Conservation (phyloP, 2,797 vertebrate genomes). For the Poeciliopsis gracilis region DNA sequence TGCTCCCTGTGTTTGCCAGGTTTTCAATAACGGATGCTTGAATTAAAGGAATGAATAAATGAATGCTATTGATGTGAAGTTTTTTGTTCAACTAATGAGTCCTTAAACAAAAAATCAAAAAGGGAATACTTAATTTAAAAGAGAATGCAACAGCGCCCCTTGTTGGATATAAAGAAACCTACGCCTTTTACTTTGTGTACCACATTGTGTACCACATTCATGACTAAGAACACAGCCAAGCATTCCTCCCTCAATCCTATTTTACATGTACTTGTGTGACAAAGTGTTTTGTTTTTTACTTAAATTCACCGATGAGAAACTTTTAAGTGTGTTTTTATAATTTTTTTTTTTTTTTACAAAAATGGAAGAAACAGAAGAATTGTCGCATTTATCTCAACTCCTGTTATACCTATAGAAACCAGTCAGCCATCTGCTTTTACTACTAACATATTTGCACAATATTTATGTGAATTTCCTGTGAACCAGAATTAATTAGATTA, state of each 20-base stretch:
- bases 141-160: slow-evolving; percentile 2
- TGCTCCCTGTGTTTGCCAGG: background rate
- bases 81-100: background rate
- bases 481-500: background rate
- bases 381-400: background rate
- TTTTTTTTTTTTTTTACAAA: no score
- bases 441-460: background rate
- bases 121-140: background rate
- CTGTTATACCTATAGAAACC: background rate
- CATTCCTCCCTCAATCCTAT: background rate
- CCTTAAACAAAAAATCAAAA: background rate
- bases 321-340: background rate
- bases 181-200: background rate
- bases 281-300: background rate
- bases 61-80: background rate
- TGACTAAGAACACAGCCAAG: background rate
- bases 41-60: background rate
- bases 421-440: background rate
- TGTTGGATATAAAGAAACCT: background rate
- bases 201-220: background rate
- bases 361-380: background rate
- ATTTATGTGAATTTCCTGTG: background rate
- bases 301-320: background rate
- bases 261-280: background rate
- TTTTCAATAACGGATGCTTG: background rate